A percentile compares a stretch with the other conserved stretches of the same genome.
Conservation (phyloP, 2,888 invertebrate species). For the Pantelozetes paolii region DNA sequence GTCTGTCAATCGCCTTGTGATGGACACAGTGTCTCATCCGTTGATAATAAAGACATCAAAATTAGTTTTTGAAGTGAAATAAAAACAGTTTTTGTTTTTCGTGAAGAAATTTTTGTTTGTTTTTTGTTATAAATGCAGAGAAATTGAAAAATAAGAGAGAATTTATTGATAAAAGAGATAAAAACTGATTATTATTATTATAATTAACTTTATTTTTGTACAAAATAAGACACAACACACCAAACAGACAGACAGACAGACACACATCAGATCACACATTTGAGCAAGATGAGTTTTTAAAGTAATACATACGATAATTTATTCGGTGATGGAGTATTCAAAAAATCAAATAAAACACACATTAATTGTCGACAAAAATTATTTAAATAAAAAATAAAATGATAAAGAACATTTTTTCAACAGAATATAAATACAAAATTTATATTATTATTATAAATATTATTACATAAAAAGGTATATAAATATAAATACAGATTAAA, state of each 20-base stretch:
- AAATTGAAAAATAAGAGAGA: not conserved
- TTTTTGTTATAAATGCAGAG: not conserved
- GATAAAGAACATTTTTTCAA: not conserved
- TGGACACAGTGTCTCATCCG: not conserved
- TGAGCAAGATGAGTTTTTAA: not conserved
- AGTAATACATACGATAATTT: not conserved
- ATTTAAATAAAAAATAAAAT: not conserved
- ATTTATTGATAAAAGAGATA: not conserved
- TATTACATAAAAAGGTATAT: not conserved
- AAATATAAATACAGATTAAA: constrained; percentile 8
- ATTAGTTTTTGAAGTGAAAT: not conserved
- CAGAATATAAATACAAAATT: not conserved
- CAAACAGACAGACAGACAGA: not conserved
- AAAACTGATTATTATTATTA: constrained; percentile 4
- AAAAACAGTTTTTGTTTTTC: not conserved
- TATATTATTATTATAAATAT: constrained; percentile 1
- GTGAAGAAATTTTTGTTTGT: not conserved
- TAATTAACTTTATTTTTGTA: constrained; percentile 34
- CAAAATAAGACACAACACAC: not conserved
- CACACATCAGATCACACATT: not conserved
- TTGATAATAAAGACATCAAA: constrained; percentile 6
- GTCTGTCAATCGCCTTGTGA: not conserved
- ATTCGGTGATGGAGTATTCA: constrained; percentile 19
- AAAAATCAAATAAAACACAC: not conserved
- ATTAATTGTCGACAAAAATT: not conserved